Percentiles rank a stretch among this genome's conserved stretches.
Conservation (phyloP, 2,888 invertebrate species). For the Trichopoda pennipes region DNA sequence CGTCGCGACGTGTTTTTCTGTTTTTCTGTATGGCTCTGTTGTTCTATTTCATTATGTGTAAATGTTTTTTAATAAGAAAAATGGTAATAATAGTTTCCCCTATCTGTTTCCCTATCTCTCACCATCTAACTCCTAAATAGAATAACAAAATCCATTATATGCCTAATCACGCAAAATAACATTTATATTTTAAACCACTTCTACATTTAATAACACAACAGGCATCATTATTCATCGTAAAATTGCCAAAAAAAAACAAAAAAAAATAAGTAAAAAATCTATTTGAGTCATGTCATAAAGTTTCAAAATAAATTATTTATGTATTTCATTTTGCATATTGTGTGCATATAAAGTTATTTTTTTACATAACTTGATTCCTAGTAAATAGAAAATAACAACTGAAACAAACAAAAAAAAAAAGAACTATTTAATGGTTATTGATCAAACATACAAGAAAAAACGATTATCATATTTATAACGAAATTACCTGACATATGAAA, state of each 20-base stretch:
- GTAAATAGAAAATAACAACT: slow-evolving; percentile 9
- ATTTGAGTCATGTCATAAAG: slow-evolving; percentile 30
- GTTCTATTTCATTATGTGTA: no score
- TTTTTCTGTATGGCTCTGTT: no score
- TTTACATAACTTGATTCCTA: slow-evolving; percentile 5
- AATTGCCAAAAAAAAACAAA: slow-evolving; percentile 17
- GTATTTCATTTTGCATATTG: not conserved
- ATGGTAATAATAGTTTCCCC: not conserved
- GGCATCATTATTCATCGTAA: slow-evolving; percentile 32
- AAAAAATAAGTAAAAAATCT: not conserved
- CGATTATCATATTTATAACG: slow-evolving; percentile 66
- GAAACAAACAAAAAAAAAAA: no score
- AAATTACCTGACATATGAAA: slow-evolving; percentile 63
- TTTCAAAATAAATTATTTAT: not conserved
- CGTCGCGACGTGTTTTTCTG: no score
- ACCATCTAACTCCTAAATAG: not conserved
- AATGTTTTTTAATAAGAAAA: not conserved
- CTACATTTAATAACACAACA: slow-evolving; percentile 7
- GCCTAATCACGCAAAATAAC: slow-evolving; percentile 31
- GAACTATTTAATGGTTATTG: slow-evolving; percentile 43
- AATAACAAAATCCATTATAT: slow-evolving; percentile 1
- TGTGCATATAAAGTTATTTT: not conserved
- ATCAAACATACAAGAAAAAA: slow-evolving; percentile 48
- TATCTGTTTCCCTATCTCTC: not conserved
- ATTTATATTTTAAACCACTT: slow-evolving; percentile 32